Base-by-base conservation (phyloP, 2,113 vertebrate species). In the Dicrurus megarhynchus region DNA sequence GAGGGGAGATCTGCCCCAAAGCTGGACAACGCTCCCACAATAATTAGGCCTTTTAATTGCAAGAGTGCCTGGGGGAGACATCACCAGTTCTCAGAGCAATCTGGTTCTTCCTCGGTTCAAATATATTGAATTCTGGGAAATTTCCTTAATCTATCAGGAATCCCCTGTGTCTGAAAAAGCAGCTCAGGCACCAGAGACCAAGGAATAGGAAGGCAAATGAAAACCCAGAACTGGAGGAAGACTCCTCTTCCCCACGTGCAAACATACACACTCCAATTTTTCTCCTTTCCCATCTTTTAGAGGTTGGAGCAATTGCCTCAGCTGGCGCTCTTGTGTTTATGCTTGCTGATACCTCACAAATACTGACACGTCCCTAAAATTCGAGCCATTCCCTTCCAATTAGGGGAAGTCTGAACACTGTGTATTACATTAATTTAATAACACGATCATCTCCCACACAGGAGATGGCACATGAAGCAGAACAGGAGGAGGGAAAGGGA, bases 161-260 rank as follows among this genome's bases (percentile, higher is more conserved):
- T 50, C 35, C 19, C 32, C 23, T 24, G 1, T 18, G 16, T 35
- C 46, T 70, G 47, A 61, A 59, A 61, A 86, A 35, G 26, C 42
- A 70, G 49, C 55, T 90, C 39, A 47, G 32, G 55, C 27, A 46
- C 16, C 32, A 35, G 13, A 7, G 59, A 80, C 4, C 12, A 23
- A 46, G 32, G 26, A 82, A 75, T 3, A 57, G 30, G 59, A 75
- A 64, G 14, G 21, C 77, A 92, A 80, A 94, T 35, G 4, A 32
- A 92, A 88, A 41, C 9, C 42, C 16, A 77, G 28, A 88, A 53
- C 2, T 65, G 49, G 16, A 84, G 56, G 60, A 84, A 71, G 63
- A 33, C 20, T 73, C 32, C 32, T 41, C 13, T 70, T 67, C 65
- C 30, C 28, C 49, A 53, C 0, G 0, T 0, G 1, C n/a, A 64